Evolutionary conservation across 2,113 vertebrate genomes (phyloP).

Genomic region (Nanorana parkeri): DNA sequence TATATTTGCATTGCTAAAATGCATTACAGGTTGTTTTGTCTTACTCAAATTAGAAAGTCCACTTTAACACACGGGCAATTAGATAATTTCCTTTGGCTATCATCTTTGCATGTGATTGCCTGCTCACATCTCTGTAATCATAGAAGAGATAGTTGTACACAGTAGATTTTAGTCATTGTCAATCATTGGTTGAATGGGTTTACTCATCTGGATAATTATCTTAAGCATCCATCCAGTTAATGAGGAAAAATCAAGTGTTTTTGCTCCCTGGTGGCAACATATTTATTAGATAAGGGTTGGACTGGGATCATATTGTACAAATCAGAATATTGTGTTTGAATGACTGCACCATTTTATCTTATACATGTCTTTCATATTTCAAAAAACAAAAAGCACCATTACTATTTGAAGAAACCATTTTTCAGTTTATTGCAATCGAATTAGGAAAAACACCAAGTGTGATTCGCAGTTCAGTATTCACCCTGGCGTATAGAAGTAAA

Average conservation of each 20-base stretch:
- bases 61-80: not conserved
- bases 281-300: not conserved
- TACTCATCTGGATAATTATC: not conserved
- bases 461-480: no score
- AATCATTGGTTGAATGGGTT: not conserved
- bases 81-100: not conserved
- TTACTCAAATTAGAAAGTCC: not conserved
- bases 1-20: no score
- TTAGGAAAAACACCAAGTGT: no score
- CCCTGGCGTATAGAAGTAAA: no score
- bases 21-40: no score
- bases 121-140: slow-evolving; percentile 1
- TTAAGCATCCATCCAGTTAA: slow-evolving; percentile 21
- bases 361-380: no score
- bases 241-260: not conserved
- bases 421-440: no score
- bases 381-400: no score
- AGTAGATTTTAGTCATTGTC: slow-evolving; percentile 14
- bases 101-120: slow-evolving; percentile 3
- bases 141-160: not conserved
- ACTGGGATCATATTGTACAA: no score
- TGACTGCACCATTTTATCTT: no score
- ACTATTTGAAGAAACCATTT: no score
- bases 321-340: no score
- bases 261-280: not conserved